phyloP scores from a whole-genome alignment of 2,888 invertebrate species.

The Atherix ibis region DNA sequence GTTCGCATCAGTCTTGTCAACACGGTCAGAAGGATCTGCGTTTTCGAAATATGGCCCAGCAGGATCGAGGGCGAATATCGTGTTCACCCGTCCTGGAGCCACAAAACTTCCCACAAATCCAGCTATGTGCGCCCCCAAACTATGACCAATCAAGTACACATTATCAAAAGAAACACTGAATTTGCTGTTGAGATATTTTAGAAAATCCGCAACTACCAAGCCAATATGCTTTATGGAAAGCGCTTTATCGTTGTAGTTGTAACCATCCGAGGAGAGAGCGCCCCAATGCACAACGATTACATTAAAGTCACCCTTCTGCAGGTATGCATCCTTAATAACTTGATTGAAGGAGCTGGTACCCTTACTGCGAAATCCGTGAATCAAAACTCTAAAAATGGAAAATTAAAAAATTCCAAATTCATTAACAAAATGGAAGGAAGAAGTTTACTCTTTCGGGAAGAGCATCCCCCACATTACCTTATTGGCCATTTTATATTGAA shows the following conservation, averaged over 20 bases:
- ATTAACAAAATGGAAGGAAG: not conserved
- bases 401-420: not conserved
- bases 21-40: constrained; percentile 14
- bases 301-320: constrained; percentile 23
- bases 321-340: constrained; percentile 19
- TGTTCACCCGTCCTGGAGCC: constrained; percentile 19
- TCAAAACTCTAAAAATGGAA: constrained; percentile 5
- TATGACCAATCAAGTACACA: constrained; percentile 31
- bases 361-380: constrained; percentile 3
- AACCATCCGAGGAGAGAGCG: constrained; percentile 24
- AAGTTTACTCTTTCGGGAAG: not conserved
- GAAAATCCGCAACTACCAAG: constrained; percentile 18
- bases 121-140: constrained; percentile 31
- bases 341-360: not conserved
- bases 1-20: constrained; percentile 23
- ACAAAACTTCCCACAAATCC: constrained; percentile 29
- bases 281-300: constrained; percentile 31
- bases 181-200: constrained; percentile 21
- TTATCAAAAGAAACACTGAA: constrained; percentile 20
- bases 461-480: not conserved
- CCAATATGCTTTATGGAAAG: constrained; percentile 12
- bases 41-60: constrained; percentile 24
- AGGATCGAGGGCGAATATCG: constrained; percentile 29
- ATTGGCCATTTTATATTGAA: constrained; percentile 6
- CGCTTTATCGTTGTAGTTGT: constrained; percentile 22